Evolutionary conservation across 2,113 vertebrate genomes (phyloP).

Genomic region (Elanus axillaris): DNA sequence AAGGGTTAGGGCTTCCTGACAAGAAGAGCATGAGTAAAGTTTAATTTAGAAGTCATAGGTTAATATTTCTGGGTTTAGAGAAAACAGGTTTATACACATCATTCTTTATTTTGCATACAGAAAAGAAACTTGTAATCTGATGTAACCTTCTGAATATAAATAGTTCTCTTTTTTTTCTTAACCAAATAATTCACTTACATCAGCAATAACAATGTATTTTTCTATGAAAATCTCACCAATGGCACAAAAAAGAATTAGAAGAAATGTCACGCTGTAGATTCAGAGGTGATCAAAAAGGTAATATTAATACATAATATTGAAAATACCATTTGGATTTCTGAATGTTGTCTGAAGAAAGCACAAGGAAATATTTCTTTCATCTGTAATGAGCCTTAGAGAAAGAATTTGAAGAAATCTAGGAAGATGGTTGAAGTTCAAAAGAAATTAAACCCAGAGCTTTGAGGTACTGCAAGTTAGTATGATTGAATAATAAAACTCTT

Average conservation of each 20-base stretch:
- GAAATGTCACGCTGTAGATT: slow-evolving; percentile 30
- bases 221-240: not conserved
- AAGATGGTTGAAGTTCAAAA: slow-evolving; percentile 23
- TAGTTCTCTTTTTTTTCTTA: not conserved
- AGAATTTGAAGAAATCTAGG: not conserved
- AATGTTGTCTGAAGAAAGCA: not conserved
- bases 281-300: slow-evolving; percentile 8
- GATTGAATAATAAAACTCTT: not conserved
- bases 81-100: not conserved
- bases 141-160: not conserved
- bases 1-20: not conserved
- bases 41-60: slow-evolving; percentile 4
- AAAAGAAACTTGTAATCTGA: not conserved
- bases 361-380: slow-evolving; percentile 38
- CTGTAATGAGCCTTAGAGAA: slow-evolving; percentile 5
- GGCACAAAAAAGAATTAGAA: not conserved
- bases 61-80: not conserved
- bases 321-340: slow-evolving; percentile 22
- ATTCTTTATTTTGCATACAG: not conserved
- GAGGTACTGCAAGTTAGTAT: not conserved
- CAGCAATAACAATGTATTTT: not conserved
- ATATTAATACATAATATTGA: not conserved
- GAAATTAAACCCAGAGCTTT: slow-evolving; percentile 28
- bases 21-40: not conserved
- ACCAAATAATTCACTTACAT: not conserved